A percentile compares a stretch with the other conserved stretches of the same genome.
phyloP scores from a whole-genome alignment of 2,113 vertebrate genomes.

The Manacus vitellinus region DNA sequence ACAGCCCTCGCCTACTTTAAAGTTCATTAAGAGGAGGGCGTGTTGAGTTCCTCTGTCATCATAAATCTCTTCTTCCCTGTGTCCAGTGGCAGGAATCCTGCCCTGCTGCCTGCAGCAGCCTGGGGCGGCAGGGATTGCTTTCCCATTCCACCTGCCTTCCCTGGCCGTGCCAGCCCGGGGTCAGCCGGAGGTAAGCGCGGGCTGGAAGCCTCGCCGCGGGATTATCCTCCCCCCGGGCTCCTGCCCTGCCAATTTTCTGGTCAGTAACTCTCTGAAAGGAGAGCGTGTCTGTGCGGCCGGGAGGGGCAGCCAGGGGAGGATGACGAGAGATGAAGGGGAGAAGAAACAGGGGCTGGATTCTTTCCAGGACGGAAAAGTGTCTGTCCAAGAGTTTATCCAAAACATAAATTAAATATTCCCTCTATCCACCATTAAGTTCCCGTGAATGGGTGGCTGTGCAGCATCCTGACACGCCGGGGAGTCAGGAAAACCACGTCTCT shows the following conservation, averaged over 20 bases:
- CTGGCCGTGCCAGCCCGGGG: not conserved
- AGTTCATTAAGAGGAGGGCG: not conserved
- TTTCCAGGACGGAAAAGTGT: conserved; percentile 7
- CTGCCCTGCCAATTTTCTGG: conserved; percentile 57
- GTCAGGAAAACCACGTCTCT: not conserved
- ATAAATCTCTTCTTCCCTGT: not conserved
- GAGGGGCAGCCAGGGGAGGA: not conserved
- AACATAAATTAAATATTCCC: not conserved
- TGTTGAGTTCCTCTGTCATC: not conserved
- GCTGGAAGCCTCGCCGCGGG: conserved; percentile 9
- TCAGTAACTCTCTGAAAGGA: conserved; percentile 62
- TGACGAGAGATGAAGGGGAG: not conserved
- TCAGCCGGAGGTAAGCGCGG: not conserved
- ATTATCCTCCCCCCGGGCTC: conserved; percentile 35
- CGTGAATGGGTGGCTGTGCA: not conserved
- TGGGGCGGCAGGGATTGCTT: not conserved
- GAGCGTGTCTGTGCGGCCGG: conserved; percentile 28
- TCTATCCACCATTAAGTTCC: not conserved
- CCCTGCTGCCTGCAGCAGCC: not conserved
- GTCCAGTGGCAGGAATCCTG: not conserved
- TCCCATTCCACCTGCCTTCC: conserved; percentile 15
- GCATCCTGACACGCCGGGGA: not conserved
- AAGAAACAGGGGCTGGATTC: conserved; percentile 8
- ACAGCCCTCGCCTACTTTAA: not conserved
- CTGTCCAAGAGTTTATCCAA: conserved; percentile 24